Evolutionary conservation across 1,140 invertebrate species (phyloP), one percentile per base, ranked within the genome.

Genomic region (Calliopsis andreniformis): DNA sequence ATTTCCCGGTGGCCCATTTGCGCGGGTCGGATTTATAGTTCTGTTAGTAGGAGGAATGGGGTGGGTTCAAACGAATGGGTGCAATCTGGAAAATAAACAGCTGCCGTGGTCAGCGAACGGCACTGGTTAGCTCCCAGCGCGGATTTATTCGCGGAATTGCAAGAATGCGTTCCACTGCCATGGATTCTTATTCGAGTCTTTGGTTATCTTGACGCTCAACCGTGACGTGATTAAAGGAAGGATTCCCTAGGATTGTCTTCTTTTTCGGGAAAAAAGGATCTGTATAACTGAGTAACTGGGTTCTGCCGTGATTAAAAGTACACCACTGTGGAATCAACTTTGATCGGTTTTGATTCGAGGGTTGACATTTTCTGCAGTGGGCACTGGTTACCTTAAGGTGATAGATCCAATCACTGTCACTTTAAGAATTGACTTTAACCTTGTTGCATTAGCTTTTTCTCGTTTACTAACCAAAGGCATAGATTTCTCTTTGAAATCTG

Each of bases 51-150:
- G 10, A 43, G 39, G 16, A n/a, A n/a, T n/a, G n/a, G n/a, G n/a
- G n/a, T n/a, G n/a, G n/a, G n/a, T n/a, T n/a, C 42, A 56, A 68
- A 81, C 77, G 79, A 79, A 79, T 76, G 45, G 77, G 62, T n/a
- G 70, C 77, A 75, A 81, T 81, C 79, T 80, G 79, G 63, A 53
- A 81, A 81, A 79, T 78, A 80, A 81, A 69, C 69, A 81, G 35
- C 63, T 30, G 42, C 45, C 45, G 56, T 47, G 78, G 76, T 67
- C 76, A 58, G 53, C 28, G 30, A 56, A 61, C 56, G 35, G 61
- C 10, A 10, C 10, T 18, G 18, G 16, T 2, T 1, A 20, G 49
- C 49, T 53, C 8, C 70, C 77, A 16, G 23, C 20, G 20, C 20
- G 32, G 56, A 59, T 62, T 61, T 59, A 62, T 39, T 39, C 58